Base-by-base conservation (phyloP, 1,140 invertebrate genomes). In the Apolygus lucorum region DNA sequence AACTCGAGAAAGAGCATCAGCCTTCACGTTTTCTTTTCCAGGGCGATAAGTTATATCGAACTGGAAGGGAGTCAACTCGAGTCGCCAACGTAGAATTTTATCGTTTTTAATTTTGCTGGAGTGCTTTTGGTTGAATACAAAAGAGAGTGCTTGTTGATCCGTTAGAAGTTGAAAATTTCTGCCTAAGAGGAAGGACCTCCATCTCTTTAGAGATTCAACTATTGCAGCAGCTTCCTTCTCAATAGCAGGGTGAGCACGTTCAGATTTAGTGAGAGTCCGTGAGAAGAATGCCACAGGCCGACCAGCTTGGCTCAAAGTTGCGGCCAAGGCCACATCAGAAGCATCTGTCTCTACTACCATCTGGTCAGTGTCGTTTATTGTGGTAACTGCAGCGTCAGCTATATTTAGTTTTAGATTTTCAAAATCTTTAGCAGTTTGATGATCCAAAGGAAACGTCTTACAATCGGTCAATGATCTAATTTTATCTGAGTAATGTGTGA, bases 221-320 rank as follows among this genome's bases (percentile, higher is more conserved):
- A 49, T 49, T 11, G 34, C 34, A 11, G 34, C 34, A 11, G 34
- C 66, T 24, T 67, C 66, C 34, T 67, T 67, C 29, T 67, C 66
- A 21, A 67, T 49, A 11, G 66, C 29, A 4, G 66, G 26, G 24
- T 67, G 66, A 2, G 17, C n/a, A n/a, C n/a, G 29, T 74, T 86
- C 80, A 2, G 79, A 72, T 1, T 63, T 25, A 24, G 73, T 78
- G 8, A 86, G 73, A 1, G 79, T 78, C 27, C 78, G 74, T 17
- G 82, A 84, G 0, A 77, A 81, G 74, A 76, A 84, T 13, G 77
- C 76, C n/a, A 85, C 79, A 0, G 81, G 81, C 4, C 34, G 34
- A 8, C 34, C 34, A 49, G 8, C 34, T 49, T 49, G 34, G 34
- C 34, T 49, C 17, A 74, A 54, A 24, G 71, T 75, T 65, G 72